A percentile compares a stretch with the other conserved stretches of the same genome.
Conservation (phyloP, 1,140 invertebrate species). For the Cherax destructor region DNA sequence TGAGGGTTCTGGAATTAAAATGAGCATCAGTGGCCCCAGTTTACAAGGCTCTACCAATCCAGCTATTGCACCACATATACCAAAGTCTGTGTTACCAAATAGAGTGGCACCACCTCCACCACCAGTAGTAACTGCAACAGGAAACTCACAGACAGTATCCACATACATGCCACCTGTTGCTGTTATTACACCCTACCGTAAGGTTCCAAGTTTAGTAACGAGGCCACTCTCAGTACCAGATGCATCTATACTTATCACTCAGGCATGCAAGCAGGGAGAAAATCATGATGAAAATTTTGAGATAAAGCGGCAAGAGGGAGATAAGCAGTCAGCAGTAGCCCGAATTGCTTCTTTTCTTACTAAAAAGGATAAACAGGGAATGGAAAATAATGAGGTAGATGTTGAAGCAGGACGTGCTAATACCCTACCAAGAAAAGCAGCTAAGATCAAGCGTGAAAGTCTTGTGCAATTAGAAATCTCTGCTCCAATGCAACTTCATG, state of each 20-base stretch:
- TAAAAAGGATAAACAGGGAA: conserved; percentile 68
- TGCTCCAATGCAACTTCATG: conserved; percentile 70
- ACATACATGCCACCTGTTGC: conserved; percentile 44
- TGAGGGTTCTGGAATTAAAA: conserved; percentile 26
- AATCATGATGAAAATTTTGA: conserved; percentile 8
- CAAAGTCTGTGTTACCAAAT: conserved; percentile 37
- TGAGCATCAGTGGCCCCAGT: conserved; percentile 68
- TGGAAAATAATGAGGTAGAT: conserved; percentile 34
- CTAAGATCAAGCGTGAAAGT: conserved; percentile 71
- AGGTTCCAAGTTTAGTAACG: conserved; percentile 33
- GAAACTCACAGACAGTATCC: neutral
- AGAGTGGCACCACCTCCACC: conserved; percentile 48
- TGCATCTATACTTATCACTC: conserved; percentile 56
- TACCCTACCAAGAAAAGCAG: conserved; percentile 70
- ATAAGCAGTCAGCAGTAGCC: conserved; percentile 63
- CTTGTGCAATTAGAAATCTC: conserved; percentile 71
- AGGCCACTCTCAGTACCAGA: conserved; percentile 70
- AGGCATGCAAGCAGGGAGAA: conserved; percentile 8
- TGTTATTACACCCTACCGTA: conserved; percentile 52
- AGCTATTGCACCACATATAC: conserved; percentile 38
- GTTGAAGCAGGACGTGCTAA: conserved; percentile 54
- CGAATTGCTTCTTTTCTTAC: conserved; percentile 70
- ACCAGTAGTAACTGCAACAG: conserved; percentile 2
- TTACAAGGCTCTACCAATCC: conserved; percentile 70
- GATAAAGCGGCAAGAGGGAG: conserved; percentile 42